phyloP scores from a whole-genome alignment of 1,140 invertebrate genomes.

The Zeugodacus cucurbitae region DNA sequence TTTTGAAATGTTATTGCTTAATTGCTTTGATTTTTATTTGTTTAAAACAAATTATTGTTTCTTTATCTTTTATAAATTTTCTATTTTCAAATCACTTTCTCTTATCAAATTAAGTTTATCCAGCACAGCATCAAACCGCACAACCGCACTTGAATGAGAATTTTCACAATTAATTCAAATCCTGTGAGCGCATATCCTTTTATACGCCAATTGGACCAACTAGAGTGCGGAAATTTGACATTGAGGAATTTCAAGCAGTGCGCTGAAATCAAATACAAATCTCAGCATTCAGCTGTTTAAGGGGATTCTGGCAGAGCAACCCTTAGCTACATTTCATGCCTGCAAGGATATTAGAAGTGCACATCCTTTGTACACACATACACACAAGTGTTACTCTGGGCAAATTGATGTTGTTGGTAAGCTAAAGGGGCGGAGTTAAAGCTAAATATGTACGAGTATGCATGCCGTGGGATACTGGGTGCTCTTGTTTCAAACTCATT shows the following conservation, averaged over 20 bases:
- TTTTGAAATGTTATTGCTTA: slow-evolving; percentile 41
- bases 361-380: neutral
- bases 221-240: neutral
- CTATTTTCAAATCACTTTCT: neutral
- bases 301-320: neutral
- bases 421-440: neutral
- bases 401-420: neutral
- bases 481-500: neutral
- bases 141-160: slow-evolving; percentile 51
- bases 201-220: slow-evolving; percentile 56
- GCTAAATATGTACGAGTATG: no score
- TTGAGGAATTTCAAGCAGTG: neutral
- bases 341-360: neutral
- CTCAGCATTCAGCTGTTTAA: neutral
- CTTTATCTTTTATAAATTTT: neutral
- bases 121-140: neutral
- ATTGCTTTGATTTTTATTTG: neutral
- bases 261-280: neutral
- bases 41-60: neutral
- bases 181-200: slow-evolving; percentile 56
- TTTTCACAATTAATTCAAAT: slow-evolving; percentile 51
- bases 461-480: neutral
- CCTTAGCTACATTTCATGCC: neutral
- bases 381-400: neutral
- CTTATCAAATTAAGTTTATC: neutral